Conservation (phyloP, 2,888 invertebrate species). For the Calliopum simillimum region DNA sequence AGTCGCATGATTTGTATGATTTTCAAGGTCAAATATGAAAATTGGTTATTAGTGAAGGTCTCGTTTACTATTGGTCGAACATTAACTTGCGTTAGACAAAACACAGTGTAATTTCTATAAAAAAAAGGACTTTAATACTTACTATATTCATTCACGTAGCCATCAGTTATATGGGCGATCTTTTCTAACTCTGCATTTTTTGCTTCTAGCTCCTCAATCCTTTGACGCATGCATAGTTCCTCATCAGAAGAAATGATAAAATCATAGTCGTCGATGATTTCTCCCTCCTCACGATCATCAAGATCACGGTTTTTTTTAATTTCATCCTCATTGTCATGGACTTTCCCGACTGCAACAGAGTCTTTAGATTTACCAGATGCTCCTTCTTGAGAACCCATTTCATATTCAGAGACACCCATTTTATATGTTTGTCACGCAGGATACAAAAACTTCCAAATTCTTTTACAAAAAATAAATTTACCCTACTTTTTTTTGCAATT, state of each 20-base stretch:
- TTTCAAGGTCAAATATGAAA: too few species aligned
- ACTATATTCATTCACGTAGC: constrained; percentile 58
- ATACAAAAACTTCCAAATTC: neutral
- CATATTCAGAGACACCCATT: constrained; percentile 11
- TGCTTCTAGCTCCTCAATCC: constrained; percentile 65
- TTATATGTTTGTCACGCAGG: neutral
- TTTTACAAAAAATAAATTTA: constrained; percentile 17
- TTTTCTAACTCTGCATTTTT: constrained; percentile 66
- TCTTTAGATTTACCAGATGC: neutral
- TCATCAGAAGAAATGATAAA: constrained; percentile 67
- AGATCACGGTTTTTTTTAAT: neutral
- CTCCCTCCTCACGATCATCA: constrained; percentile 64
- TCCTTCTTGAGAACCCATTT: neutral
- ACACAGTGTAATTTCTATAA: too few species aligned
- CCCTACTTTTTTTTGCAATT: constrained; percentile 5
- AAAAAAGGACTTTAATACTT: constrained; percentile 47
- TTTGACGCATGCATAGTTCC: constrained; percentile 61
- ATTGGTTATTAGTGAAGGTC: too few species aligned
- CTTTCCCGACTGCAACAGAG: constrained; percentile 28
- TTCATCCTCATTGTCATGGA: constrained; percentile 15
- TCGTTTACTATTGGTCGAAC: too few species aligned
- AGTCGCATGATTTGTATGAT: too few species aligned
- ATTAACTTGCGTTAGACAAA: too few species aligned
- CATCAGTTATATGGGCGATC: constrained; percentile 62
- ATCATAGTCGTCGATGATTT: constrained; percentile 64